Percentiles rank a stretch among this genome's conserved stretches.
These are phyloP conservation scores for Ovibos moschatus DNA, from an alignment of 2,113 vertebrate species.

Conservation along the genomic window DNA sequence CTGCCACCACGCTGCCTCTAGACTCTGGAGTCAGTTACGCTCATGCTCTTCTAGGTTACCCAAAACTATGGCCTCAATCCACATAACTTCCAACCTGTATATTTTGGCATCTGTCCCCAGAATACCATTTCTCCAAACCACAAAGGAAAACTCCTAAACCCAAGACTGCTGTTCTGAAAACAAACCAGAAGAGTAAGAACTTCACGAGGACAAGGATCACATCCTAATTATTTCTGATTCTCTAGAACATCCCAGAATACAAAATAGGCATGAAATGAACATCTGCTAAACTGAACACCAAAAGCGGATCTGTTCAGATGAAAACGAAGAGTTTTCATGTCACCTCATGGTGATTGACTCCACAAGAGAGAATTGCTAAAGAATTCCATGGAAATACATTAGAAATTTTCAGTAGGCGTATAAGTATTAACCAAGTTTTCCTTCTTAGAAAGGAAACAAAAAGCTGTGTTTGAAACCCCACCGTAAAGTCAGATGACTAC, in stretches of 20 bases:
- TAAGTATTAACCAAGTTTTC: not conserved
- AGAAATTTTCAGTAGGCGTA: not conserved
- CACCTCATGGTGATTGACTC: not conserved
- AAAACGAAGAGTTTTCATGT: not conserved
- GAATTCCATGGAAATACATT: not conserved
- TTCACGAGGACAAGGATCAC: not conserved
- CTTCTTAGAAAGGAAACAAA: conserved; percentile 13
- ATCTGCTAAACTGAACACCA: not conserved
- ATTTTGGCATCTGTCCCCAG: not conserved
- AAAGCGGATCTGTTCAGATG: not conserved
- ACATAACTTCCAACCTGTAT: not conserved
- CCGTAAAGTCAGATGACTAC: not conserved
- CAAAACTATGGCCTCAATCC: not conserved
- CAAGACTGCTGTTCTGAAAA: not conserved
- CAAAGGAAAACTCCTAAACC: not conserved
- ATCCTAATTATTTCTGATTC: not conserved
- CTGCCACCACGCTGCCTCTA: not conserved
- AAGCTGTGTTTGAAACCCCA: not conserved
- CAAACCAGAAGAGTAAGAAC: not conserved
- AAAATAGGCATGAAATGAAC: not conserved
- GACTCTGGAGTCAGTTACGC: not conserved
- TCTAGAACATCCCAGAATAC: not conserved
- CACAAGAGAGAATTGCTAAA: not conserved
- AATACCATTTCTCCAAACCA: not conserved
- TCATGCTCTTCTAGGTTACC: not conserved